These are phyloP conservation scores for Psettodes erumei DNA, from an alignment of 2,113 vertebrate species.

Conservation along the genomic window DNA sequence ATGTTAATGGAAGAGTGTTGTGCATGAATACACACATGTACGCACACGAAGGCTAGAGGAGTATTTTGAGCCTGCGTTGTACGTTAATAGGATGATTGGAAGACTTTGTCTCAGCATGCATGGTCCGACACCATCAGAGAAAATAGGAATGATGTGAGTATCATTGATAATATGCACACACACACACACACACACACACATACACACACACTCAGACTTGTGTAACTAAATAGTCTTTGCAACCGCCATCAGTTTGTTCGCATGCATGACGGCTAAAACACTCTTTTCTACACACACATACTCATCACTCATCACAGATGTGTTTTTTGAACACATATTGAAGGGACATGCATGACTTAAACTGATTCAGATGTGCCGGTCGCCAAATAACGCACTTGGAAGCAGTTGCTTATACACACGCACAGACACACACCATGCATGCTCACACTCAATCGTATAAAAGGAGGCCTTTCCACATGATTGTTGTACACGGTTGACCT, in stretches of 20 bases:
- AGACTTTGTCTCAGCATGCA: conserved; percentile 64
- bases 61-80: conserved; percentile 66
- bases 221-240: neutral
- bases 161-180: conserved; percentile 41
- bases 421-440: neutral
- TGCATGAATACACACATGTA: conserved; percentile 40
- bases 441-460: neutral
- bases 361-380: conserved; percentile 2
- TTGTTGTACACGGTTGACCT: neutral
- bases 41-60: conserved; percentile 29
- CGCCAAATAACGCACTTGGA: neutral
- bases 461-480: neutral
- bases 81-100: conserved; percentile 66
- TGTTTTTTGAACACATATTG: neutral
- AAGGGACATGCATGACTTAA: conserved; percentile 4
- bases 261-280: conserved; percentile 4
- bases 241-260: neutral
- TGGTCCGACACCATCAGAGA: conserved; percentile 63
- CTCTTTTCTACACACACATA: neutral
- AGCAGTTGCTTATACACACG: neutral
- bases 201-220: neutral
- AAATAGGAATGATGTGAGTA: conserved; percentile 66
- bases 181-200: conserved; percentile 38
- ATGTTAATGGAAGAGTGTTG: conserved; percentile 9
- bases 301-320: neutral